phyloP scores from a whole-genome alignment of 2,113 vertebrate species.

The Asarcornis scutulata region DNA sequence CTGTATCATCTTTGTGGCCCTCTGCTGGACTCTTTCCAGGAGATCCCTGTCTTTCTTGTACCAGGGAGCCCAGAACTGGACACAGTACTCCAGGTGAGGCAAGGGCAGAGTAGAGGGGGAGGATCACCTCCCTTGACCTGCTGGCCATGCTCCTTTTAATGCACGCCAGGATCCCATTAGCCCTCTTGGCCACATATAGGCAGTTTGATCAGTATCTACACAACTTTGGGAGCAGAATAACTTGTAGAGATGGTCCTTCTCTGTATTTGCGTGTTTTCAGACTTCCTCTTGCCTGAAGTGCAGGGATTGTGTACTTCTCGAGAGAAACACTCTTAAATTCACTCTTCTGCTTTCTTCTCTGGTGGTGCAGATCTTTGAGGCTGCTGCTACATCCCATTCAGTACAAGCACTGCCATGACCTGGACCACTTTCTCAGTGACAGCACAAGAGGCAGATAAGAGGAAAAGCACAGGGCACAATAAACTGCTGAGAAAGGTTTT shows the following conservation, averaged over 20 bases:
- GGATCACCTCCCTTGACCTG: too few relatives aligned
- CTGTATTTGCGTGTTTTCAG: not conserved
- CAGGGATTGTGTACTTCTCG: not conserved
- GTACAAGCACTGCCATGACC: not conserved
- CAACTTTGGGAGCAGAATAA: not conserved
- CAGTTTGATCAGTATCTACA: not conserved
- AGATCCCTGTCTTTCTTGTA: too few relatives aligned
- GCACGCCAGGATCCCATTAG: too few relatives aligned
- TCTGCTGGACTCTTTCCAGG: too few relatives aligned
- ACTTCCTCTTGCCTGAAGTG: not conserved
- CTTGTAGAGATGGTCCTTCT: not conserved
- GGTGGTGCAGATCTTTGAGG: rapidly evolving
- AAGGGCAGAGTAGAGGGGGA: too few relatives aligned
- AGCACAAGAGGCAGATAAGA: not conserved
- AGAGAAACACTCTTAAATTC: not conserved
- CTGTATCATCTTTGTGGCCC: too few relatives aligned
- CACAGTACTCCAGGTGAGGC: too few relatives aligned
- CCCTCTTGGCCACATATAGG: too few relatives aligned
- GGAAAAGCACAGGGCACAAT: not conserved
- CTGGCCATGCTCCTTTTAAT: too few relatives aligned
- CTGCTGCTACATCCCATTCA: not conserved
- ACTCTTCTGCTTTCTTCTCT: not conserved
- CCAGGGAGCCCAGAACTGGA: too few relatives aligned
- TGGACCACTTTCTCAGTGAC: not conserved
- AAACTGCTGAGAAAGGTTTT: not conserved